Evolutionary conservation across 2,113 vertebrate genomes (phyloP).

Genomic region (Erpornis zantholeuca): DNA sequence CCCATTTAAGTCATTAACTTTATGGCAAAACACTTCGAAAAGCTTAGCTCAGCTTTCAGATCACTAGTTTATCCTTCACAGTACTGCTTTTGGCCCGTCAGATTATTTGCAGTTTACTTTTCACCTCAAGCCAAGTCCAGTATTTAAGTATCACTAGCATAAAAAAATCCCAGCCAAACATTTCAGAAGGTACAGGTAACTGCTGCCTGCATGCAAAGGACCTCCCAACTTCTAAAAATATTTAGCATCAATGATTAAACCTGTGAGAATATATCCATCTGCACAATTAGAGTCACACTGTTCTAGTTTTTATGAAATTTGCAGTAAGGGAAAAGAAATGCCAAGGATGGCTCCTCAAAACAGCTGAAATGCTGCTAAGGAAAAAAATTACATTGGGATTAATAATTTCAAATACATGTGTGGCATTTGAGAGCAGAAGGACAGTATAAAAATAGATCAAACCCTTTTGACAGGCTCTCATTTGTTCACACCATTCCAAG

Average conservation of each 20-base stretch:
- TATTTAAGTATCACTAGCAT: not conserved
- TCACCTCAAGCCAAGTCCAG: not conserved
- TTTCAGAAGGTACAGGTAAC: not conserved
- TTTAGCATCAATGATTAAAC: not conserved
- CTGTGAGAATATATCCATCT: not conserved
- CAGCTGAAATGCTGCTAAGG: not conserved
- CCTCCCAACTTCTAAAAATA: not conserved
- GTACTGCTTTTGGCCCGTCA: not conserved
- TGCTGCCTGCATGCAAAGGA: not conserved
- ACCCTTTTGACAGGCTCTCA: not conserved
- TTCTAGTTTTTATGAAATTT: not conserved
- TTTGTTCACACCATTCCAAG: constrained; percentile 6
- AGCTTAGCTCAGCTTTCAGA: not conserved
- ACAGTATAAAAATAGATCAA: constrained; percentile 10
- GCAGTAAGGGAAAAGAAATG: not conserved
- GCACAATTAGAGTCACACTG: not conserved
- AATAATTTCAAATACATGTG: not conserved
- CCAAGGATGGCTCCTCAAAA: not conserved
- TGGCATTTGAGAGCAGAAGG: constrained; percentile 14
- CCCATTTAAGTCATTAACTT: not conserved
- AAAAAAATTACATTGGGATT: not conserved
- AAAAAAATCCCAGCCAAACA: not conserved
- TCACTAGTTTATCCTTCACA: not conserved
- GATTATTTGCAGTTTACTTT: not conserved
- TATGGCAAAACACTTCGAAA: not conserved